These are phyloP conservation scores for Tapera naevia DNA, from an alignment of 2,797 vertebrate genomes.

Conservation along the genomic window DNA sequence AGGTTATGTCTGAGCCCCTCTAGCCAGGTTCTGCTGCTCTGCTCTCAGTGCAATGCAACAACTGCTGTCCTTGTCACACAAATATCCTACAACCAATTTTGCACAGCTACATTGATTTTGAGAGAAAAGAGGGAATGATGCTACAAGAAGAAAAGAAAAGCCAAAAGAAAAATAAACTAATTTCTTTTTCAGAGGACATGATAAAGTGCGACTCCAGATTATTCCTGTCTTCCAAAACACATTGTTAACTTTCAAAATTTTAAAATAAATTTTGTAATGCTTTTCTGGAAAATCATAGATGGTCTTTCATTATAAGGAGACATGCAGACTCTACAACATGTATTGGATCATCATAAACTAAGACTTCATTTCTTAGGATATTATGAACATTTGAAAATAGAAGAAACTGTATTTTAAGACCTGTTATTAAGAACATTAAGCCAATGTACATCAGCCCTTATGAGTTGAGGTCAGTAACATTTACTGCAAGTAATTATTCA, in stretches of 20 bases:
- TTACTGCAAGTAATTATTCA: conserved; percentile 34
- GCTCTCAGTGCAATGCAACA: background rate
- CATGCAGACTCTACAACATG: background rate
- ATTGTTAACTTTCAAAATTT: background rate
- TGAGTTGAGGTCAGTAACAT: background rate
- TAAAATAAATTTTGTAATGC: background rate
- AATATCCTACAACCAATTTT: too few relatives aligned
- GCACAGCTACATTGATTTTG: background rate
- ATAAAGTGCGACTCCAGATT: background rate
- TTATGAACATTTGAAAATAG: background rate
- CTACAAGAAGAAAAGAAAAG: background rate
- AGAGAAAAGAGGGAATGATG: background rate
- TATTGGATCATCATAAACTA: background rate
- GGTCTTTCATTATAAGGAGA: background rate
- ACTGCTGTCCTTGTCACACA: rapidly evolving
- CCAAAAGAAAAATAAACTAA: background rate
- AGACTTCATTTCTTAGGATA: background rate
- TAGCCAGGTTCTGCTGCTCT: background rate
- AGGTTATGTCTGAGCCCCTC: background rate
- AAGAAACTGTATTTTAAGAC: background rate
- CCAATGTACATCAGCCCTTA: background rate
- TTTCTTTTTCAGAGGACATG: background rate
- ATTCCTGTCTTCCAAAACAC: background rate
- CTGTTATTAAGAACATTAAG: background rate
- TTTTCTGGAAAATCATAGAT: background rate